Base-by-base conservation (phyloP, 2,113 vertebrate species). In the Psettodes erumei region DNA sequence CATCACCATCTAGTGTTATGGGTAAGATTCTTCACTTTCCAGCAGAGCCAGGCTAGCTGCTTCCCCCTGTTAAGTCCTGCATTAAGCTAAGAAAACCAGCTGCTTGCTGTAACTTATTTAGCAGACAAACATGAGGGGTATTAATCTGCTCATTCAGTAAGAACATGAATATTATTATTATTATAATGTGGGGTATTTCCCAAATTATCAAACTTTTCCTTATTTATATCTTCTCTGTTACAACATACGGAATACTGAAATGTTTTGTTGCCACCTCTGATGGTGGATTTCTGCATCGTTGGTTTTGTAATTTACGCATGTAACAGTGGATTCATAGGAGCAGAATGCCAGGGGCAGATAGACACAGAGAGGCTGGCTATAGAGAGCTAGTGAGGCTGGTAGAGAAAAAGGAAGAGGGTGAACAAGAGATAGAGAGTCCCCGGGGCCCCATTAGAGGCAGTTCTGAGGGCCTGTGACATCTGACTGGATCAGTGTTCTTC, bases 401-500 rank as follows among this genome's bases (percentile, higher is more conserved):
- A 75, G 66, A 81, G 71, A 85, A 69, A 71, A 64, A 77, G 71
- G 56, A 75, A 65, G 73, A 91, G 87, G 79, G 86, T 79, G 84
- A 88, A 82, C 64, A 64, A 85, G 84, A 84, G 84, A 84, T 63
- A 77, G 76, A 84, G 69, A 59, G 71, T 93, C 92, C 88, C 92
- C 23, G 63, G 90, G 85, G 92, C 72, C 91, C 91, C 89, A 93
- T 93, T 93, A 93, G 91, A 91, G 83, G 84, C 86, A 85, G 88
- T 92, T 91, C 90, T 92, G 88, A 91, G 88, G 85, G 87, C 87
- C 86, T 69, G 87, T 93, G 92, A 93, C 92, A 93, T 92, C 88
- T 93, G 92, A 93, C 91, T 92, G 88, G 92, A 92, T 93, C 92
- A 93, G 92, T 90, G 90, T 90, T 91, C 78, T 88, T 91, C 90